Evolutionary conservation across 2,113 vertebrate genomes (phyloP), one percentile per base, ranked within the genome.

Genomic region (Oreochromis tanganicae): DNA sequence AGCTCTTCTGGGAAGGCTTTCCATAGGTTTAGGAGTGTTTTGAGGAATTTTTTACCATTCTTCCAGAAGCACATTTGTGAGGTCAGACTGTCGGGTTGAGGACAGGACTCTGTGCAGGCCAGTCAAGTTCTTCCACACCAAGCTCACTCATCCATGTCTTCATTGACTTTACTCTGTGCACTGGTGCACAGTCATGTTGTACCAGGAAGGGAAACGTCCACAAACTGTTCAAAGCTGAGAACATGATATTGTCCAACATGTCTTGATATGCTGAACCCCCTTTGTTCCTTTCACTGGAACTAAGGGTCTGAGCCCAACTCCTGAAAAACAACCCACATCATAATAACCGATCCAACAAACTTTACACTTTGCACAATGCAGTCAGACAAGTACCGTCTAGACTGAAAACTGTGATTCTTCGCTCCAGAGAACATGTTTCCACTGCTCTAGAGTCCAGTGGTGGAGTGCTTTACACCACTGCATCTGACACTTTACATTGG

Each of bases 401-500:
- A 63, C 29, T 19, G 59, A 63, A 63, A 63, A 63, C 2, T 63
- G 59, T 63, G 16, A 63, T 63, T 63, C 32, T 34, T 19, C 3
- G 5, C 32, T 63, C 32, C 16, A 63, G 5, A 63, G 32, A 36
- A 1, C 59, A 63, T 9, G 17, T 63, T 34, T 34, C 59, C 59
- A 19, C 59, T 63, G 29, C 29, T 61, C 57, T 6, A 34, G 29
- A 34, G 59, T 63, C 16, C 59, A 19, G 16, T 63, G 32, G 16
- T 63, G 32, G 59, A 34, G 59, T 63, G 29, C 59, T 63, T 63
- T 63, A 63, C 59, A 36, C 59, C 59, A 17, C 57, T 63, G 59
- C 59, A 63, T 63, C 59, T 63, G 32, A n/a, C 59, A n/a, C 32
- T 11, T n/a, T 36, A 32, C 17, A 63, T 11, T 36, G 9, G 32